phyloP scores from a whole-genome alignment of 2,113 vertebrate genomes.

The Entosphenus tridentatus region DNA sequence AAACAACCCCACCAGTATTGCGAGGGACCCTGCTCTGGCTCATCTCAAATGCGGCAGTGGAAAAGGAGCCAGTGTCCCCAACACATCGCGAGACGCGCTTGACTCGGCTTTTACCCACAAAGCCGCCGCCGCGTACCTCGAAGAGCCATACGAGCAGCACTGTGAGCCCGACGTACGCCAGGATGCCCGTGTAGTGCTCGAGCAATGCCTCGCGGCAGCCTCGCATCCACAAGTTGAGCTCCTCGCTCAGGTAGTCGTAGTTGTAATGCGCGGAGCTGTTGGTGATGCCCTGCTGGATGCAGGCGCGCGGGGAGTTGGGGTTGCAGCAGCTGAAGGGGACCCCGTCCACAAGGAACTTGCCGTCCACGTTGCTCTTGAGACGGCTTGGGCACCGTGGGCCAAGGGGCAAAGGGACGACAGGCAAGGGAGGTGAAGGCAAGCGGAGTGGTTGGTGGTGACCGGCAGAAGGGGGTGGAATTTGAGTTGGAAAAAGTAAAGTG shows the following conservation, averaged over 20 bases:
- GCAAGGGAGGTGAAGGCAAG: too few relatives aligned
- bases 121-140: constrained; percentile 24
- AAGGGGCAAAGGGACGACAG: neutral
- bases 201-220: constrained; percentile 44
- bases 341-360: constrained; percentile 40
- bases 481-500: too few relatives aligned
- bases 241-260: constrained; percentile 38
- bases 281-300: constrained; percentile 46
- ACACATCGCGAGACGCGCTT: too few relatives aligned
- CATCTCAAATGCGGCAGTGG: too few relatives aligned
- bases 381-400: constrained; percentile 20
- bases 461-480: too few relatives aligned
- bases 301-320: constrained; percentile 38
- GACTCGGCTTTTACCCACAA: too few relatives aligned
- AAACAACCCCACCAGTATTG: too few relatives aligned
- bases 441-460: too few relatives aligned
- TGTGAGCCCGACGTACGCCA: constrained; percentile 38
- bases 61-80: too few relatives aligned
- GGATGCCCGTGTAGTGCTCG: constrained; percentile 37
- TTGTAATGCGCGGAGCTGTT: constrained; percentile 55
- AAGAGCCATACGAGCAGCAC: constrained; percentile 48
- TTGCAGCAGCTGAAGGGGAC: constrained; percentile 69
- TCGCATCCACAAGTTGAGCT: constrained; percentile 44
- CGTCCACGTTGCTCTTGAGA: constrained; percentile 40
- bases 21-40: too few relatives aligned